A percentile compares a stretch with the other conserved stretches of the same genome.
Evolutionary conservation across 2,797 vertebrate species (phyloP).

Genomic region (Clamator glandarius): DNA sequence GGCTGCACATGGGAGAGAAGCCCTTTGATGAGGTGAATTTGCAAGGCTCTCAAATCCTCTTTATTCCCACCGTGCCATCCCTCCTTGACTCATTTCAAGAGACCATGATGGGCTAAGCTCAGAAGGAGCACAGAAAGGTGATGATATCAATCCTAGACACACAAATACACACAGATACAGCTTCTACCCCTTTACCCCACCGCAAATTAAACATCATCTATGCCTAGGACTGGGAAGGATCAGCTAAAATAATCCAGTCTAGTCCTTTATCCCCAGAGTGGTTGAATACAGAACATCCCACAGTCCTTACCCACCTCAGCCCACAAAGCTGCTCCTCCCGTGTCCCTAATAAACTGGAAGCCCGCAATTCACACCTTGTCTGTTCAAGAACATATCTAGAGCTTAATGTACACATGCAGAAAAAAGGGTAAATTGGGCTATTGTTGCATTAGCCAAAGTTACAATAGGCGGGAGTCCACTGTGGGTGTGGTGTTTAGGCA

Average conservation of each 20-base stretch:
- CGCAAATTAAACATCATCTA: not conserved
- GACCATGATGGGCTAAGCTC: not conserved
- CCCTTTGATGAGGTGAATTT: not conserved
- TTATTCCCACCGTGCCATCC: not conserved
- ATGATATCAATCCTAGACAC: not conserved
- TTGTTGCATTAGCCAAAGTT: not conserved
- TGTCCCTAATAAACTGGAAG: not conserved
- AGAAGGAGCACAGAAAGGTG: not conserved
- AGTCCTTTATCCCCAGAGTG: not conserved
- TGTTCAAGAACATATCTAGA: not conserved
- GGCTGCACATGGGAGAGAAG: conserved; percentile 41
- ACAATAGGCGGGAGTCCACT: fast-evolving
- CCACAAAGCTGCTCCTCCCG: not conserved
- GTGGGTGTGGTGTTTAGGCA: not conserved
- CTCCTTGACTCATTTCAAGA: conserved; percentile 19
- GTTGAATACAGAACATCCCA: not conserved
- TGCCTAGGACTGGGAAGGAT: not conserved
- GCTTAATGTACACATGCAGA: not conserved
- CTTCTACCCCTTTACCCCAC: not conserved
- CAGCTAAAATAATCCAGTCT: not conserved
- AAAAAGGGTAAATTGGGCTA: not conserved
- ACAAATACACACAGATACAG: not conserved
- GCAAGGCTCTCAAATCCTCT: conserved; percentile 48
- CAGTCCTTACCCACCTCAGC: not conserved
- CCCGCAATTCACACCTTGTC: not conserved